Evolutionary conservation across 2,113 vertebrate genomes (phyloP), one percentile per base, ranked within the genome.

Genomic region (Eudyptes chrysolophus): DNA sequence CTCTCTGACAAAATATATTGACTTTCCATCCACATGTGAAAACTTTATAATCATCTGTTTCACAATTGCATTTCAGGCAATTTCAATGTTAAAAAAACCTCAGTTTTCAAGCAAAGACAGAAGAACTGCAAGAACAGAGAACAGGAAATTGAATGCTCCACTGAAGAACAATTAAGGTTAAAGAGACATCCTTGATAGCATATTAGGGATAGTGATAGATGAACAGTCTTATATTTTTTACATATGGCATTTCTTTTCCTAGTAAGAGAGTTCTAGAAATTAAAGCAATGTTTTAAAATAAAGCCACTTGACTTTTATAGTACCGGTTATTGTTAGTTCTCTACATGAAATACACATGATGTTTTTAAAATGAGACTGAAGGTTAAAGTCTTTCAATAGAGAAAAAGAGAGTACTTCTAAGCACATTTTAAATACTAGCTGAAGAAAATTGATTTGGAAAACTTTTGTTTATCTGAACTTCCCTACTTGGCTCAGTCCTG

Each of bases 151-250:
- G 84, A 93, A 96, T 82, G 84, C 57, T 96, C 85, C 94, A 79
- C 15, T 95, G 65, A 95, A 91, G 87, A 94, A 89, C 87, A 94
- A 95, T 95, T 94, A 92, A 95, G 84, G 92, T 87, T 95, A 95
- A 92, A 95, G 57, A 87, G 84, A 92, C 29, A 83, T 65, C 57
- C 77, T 91, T 61, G 54, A 76, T 79, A 87, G 58, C 16, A 30
- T 77, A 90, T 87, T 57, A 34, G 11, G 30, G 24, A 58, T 51
- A 93, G 62, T 86, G 85, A 94, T 74, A 96, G 72, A 95, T 96
- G 92, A 95, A 58, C 57, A 61, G 48, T 40, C 55, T 48, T 61
- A 26, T 38, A 71, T 57, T 64, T 96, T 78, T 91, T 76, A 85
- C 48, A 91, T 10, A n/a, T 38, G 27, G 26, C 36, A 83, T 93